Evolutionary conservation across 2,113 vertebrate species (phyloP).

Genomic region (Propithecus coquereli): DNA sequence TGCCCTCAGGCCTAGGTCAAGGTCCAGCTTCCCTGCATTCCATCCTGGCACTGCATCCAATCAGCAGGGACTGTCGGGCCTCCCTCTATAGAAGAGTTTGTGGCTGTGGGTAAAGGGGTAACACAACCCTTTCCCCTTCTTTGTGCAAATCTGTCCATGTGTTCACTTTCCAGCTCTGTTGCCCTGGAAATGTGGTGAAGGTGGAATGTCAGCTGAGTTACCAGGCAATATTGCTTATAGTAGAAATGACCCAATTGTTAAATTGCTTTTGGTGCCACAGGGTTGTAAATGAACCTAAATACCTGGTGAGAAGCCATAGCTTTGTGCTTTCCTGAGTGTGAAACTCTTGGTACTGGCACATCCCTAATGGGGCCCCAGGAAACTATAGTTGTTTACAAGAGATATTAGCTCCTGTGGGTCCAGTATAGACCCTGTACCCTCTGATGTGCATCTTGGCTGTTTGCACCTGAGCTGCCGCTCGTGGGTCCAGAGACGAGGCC

Average conservation of each 20-base stretch:
- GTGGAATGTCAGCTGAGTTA: conserved; percentile 66
- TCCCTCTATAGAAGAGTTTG: background rate
- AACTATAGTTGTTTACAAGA: conserved; percentile 34
- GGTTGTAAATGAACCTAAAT: conserved; percentile 61
- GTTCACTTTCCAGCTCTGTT: conserved; percentile 63
- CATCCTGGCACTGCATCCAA: background rate
- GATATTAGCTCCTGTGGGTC: background rate
- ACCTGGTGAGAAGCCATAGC: conserved; percentile 42
- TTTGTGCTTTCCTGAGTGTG: conserved; percentile 16
- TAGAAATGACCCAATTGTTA: conserved; percentile 67
- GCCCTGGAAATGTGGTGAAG: conserved; percentile 65
- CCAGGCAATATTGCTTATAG: conserved; percentile 62
- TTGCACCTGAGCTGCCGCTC: background rate
- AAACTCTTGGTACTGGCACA: background rate
- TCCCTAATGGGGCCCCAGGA: background rate
- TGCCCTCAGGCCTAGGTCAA: background rate
- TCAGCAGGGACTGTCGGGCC: background rate
- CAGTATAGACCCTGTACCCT: background rate
- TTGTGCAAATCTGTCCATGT: conserved; percentile 54
- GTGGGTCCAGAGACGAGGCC: background rate
- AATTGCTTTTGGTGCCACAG: conserved; percentile 52
- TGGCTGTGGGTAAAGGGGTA: conserved; percentile 41
- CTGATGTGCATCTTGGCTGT: background rate
- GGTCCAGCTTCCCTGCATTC: background rate
- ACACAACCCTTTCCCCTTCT: conserved; percentile 32